phyloP scores from a whole-genome alignment of 2,888 invertebrate species.

The Nebria brevicollis region DNA sequence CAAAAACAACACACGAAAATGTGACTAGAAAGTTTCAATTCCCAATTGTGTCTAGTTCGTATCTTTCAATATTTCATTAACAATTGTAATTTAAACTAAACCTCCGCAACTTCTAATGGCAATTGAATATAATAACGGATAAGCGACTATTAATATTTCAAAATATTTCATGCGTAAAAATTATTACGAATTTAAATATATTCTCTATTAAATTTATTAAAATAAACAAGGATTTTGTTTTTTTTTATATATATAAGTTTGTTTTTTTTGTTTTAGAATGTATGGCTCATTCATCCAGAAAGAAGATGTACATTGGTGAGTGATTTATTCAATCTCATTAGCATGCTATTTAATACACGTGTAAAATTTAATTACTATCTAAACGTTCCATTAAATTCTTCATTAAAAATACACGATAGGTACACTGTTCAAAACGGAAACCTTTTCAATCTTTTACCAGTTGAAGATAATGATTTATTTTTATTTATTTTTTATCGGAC shows the following conservation, averaged over 20 bases:
- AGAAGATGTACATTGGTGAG: background rate
- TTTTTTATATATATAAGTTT: background rate
- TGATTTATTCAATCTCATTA: slow-evolving; percentile 11
- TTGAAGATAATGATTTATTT: background rate
- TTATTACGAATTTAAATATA: too few species aligned
- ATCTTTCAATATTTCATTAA: too few species aligned
- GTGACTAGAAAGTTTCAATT: slow-evolving; percentile 31
- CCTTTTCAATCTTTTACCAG: background rate
- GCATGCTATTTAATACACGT: slow-evolving; percentile 10
- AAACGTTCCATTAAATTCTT: background rate
- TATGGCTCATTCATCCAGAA: background rate
- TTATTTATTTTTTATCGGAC: background rate
- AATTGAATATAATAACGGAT: too few species aligned
- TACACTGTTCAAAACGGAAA: background rate
- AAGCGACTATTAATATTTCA: too few species aligned
- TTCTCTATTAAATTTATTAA: too few species aligned
- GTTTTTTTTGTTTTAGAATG: background rate
- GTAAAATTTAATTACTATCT: background rate
- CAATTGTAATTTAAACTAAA: too few species aligned
- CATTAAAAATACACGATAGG: background rate
- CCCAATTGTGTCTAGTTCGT: background rate
- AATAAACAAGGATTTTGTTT: too few species aligned
- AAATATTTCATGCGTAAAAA: too few species aligned
- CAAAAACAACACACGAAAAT: slow-evolving; percentile 34
- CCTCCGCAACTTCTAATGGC: too few species aligned